These are phyloP conservation scores for Philopotamus ludificatus DNA, from an alignment of 1,140 invertebrate genomes.

Conservation along the genomic window DNA sequence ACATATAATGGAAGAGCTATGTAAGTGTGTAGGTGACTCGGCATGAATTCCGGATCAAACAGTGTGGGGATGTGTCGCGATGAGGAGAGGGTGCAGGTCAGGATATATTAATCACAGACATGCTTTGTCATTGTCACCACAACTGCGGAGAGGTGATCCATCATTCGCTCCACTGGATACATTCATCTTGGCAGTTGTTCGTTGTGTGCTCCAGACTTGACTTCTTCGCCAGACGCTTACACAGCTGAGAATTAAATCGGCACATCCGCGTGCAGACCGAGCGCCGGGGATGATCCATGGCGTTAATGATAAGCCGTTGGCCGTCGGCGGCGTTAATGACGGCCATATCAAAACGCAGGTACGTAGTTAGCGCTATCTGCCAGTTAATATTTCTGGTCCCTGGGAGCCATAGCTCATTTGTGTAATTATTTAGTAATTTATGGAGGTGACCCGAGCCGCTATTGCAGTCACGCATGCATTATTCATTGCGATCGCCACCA, in stretches of 20 bases:
- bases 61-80: too few species aligned
- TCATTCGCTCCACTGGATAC: conserved; percentile 2
- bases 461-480: conserved; percentile 35
- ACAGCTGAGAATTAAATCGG: too few species aligned
- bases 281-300: too few species aligned
- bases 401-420: conserved; percentile 23
- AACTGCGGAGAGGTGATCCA: conserved; percentile 21
- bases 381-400: neutral
- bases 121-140: conserved; percentile 27
- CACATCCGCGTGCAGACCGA: too few species aligned
- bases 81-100: conserved; percentile 1
- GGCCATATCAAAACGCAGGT: neutral
- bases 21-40: too few species aligned
- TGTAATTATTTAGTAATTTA: conserved; percentile 36
- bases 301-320: too few species aligned
- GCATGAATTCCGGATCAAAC: too few species aligned
- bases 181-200: neutral
- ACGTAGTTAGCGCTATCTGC: neutral
- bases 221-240: neutral
- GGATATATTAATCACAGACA: conserved; percentile 23
- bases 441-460: conserved; percentile 19
- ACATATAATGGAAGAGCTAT: too few species aligned
- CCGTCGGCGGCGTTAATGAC: neutral
- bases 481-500: conserved; percentile 31
- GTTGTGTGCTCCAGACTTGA: neutral